These are phyloP conservation scores for Melipona quadrifasciata DNA, from an alignment of 1,140 invertebrate species.

Conservation along the genomic window DNA sequence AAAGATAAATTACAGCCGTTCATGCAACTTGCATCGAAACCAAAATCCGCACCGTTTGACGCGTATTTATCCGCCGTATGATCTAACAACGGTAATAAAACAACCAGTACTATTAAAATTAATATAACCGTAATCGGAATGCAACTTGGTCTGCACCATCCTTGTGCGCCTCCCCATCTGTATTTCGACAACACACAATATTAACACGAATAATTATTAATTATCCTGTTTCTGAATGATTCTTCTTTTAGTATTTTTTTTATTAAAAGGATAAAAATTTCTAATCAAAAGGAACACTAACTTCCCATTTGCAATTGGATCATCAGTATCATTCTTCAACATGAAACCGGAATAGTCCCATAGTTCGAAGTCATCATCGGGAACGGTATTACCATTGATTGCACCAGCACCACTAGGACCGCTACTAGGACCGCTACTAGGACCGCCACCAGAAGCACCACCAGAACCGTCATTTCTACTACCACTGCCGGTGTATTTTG, in stretches of 20 bases:
- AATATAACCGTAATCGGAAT: constrained; percentile 91
- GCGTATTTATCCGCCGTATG: constrained; percentile 81
- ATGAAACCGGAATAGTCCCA: constrained; percentile 79
- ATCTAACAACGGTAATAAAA: constrained; percentile 88
- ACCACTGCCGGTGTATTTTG: neutral
- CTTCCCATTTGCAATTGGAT: constrained; percentile 72
- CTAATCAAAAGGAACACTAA: constrained; percentile 48
- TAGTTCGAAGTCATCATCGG: constrained; percentile 75
- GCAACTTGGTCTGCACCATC: constrained; percentile 89
- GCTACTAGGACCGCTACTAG: too few species aligned
- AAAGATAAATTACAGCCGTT: constrained; percentile 84
- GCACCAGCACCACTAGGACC: too few species aligned
- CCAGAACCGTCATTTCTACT: neutral
- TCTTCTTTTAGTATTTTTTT: neutral
- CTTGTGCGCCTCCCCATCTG: constrained; percentile 80
- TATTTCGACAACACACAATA: neutral
- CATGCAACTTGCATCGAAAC: constrained; percentile 68
- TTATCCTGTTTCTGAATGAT: neutral
- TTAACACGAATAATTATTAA: neutral
- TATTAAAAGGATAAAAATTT: neutral
- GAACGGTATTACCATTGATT: neutral
- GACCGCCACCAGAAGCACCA: too few species aligned
- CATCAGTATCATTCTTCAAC: constrained; percentile 73
- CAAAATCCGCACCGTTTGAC: constrained; percentile 59
- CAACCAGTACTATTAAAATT: constrained; percentile 88